Conservation (phyloP, 1,140 invertebrate species). For the Atopsyche davidsoni region DNA sequence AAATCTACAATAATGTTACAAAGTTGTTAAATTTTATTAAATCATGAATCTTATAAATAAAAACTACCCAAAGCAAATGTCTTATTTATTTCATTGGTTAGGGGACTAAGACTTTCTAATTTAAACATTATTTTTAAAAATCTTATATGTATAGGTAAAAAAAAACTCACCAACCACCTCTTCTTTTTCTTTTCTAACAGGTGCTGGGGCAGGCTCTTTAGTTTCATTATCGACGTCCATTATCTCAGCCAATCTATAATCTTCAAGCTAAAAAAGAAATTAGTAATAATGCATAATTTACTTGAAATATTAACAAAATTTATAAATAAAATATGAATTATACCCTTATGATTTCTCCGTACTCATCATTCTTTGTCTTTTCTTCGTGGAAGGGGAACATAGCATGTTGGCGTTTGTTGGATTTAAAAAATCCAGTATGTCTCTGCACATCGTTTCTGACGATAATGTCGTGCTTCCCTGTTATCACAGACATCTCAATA, state of each 20-base stretch:
- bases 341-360: slow-evolving; percentile 84
- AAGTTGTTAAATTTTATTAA: background rate
- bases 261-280: slow-evolving; percentile 69
- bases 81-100: too few relatives aligned
- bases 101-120: too few relatives aligned
- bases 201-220: slow-evolving; percentile 60
- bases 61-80: slow-evolving; percentile 8
- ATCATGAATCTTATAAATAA: slow-evolving; percentile 1
- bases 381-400: slow-evolving; percentile 96
- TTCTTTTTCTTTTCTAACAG: slow-evolving; percentile 54
- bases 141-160: slow-evolving; percentile 9
- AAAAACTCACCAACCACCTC: slow-evolving; percentile 28
- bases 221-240: slow-evolving; percentile 63
- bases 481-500: slow-evolving; percentile 72
- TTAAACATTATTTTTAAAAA: too few relatives aligned
- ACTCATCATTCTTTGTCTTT: slow-evolving; percentile 86
- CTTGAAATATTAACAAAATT: slow-evolving; percentile 3
- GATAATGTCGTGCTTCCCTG: slow-evolving; percentile 83
- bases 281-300: slow-evolving; percentile 6
- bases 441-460: slow-evolving; percentile 71
- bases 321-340: slow-evolving; percentile 9
- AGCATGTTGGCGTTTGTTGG: slow-evolving; percentile 87
- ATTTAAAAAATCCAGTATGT: slow-evolving; percentile 78
- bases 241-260: slow-evolving; percentile 75
- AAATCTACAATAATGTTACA: slow-evolving; percentile 4